phyloP scores from a whole-genome alignment of 2,888 invertebrate species.

The Caenorhabditis wallacei region DNA sequence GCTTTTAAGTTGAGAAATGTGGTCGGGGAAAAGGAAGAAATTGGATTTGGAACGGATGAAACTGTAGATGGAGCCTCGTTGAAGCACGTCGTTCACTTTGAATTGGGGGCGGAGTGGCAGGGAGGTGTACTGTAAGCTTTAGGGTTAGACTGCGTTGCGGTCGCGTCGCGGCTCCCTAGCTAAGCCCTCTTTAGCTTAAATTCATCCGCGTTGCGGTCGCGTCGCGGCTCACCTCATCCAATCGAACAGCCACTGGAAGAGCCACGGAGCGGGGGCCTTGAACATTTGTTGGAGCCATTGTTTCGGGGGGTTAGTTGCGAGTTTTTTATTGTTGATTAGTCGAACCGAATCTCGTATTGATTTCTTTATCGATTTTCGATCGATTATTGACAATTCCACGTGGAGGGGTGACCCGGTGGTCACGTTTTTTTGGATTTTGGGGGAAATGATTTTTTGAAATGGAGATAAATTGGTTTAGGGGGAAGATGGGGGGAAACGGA shows the following conservation, averaged over 20 bases:
- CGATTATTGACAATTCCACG: background rate
- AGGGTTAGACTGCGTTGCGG: background rate
- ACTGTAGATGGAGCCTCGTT: constrained; percentile 32
- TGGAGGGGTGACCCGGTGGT: background rate
- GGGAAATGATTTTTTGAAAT: background rate
- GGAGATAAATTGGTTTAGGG: background rate
- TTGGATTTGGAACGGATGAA: constrained; percentile 46
- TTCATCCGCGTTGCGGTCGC: background rate
- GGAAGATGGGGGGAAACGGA: background rate
- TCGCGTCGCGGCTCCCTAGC: too few species aligned
- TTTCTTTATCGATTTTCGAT: constrained; percentile 3
- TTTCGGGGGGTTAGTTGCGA: background rate
- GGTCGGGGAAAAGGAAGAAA: constrained; percentile 26
- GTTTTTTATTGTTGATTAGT: constrained; percentile 16
- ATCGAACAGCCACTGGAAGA: constrained; percentile 1
- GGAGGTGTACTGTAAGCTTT: constrained; percentile 37
- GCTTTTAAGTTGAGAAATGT: constrained; percentile 30
- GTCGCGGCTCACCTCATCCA: background rate
- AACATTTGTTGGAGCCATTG: background rate
- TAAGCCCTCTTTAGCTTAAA: too few species aligned
- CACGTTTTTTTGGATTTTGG: too few species aligned
- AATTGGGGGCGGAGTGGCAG: constrained; percentile 37
- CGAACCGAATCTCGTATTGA: constrained; percentile 5
- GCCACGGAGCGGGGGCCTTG: background rate
- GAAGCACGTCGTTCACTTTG: constrained; percentile 52